Base-by-base conservation (phyloP, 2,888 invertebrate genomes). In the Acrocyrtus sp. region DNA sequence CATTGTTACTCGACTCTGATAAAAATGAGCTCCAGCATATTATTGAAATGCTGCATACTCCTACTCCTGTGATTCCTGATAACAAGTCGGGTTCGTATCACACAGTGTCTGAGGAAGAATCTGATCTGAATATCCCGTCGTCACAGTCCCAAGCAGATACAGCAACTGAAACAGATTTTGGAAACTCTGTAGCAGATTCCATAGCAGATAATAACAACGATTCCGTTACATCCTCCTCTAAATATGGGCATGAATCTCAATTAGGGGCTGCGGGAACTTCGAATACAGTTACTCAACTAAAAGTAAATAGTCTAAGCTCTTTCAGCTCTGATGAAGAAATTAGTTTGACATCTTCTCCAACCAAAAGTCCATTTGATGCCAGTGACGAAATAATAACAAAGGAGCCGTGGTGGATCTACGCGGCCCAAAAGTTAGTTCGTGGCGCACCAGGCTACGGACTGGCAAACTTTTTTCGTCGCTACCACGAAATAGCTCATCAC, bases 381-480 rank as follows among this genome's bases (percentile, higher is more conserved):
- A 50, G 45, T 8, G 75, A 74, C 29, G 78, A 77, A 63, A 41
- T 56, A 27, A 73, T 80, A 17, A 34, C 73, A 17, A 79, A 79
- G 51, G 67, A 56, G 21, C 65, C 73, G 10, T 81, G 81, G 81
- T 80, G 76, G 69, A 61, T 39, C n/a, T 62, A 70, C 21, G 72
- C 76, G 10, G 47, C 75, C 1, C 65, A 54, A 21, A 74, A 75
- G 47, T 27, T 77, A 5, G 57, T 58, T 17, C 75, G 75, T 17
- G 78, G 77, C 6, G 57, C 72, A 19, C 73, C 78, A 0, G 82
- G 81, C 3, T 76, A 75, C 45, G 77, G 80, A 1, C 57, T 83
- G 1, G 62, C 81, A 3, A 78, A 80, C 24, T 83, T 83, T 61
- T 82, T 82, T 57, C 76, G 78, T 26, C 75, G 72, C 15, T 82